Conservation (phyloP, 1,140 invertebrate genomes). For the Pseudoatta argentina region DNA sequence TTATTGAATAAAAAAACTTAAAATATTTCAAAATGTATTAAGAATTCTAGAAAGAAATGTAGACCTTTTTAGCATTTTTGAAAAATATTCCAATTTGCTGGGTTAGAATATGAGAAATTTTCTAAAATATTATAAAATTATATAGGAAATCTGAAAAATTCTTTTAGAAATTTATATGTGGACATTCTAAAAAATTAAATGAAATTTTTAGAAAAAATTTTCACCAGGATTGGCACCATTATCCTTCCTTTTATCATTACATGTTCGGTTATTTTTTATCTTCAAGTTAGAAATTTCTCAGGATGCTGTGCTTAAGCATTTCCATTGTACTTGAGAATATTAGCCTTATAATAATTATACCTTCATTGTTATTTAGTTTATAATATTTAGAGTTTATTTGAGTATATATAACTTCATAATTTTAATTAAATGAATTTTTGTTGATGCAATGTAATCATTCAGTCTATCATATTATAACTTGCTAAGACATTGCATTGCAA, state of each 20-base stretch:
- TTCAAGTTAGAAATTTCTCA: neutral
- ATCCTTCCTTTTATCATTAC: slow-evolving; percentile 15
- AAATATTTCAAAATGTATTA: too few species aligned
- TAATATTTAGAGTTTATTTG: slow-evolving; percentile 5
- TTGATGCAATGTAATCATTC: neutral
- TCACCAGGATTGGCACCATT: neutral
- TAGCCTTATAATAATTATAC: neutral
- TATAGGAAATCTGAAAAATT: too few species aligned
- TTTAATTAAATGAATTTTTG: neutral
- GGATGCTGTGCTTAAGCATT: neutral
- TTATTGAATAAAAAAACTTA: too few species aligned
- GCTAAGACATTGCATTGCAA: neutral
- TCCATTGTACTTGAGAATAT: slow-evolving; percentile 14
- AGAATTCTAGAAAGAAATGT: too few species aligned
- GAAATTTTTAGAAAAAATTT: too few species aligned
- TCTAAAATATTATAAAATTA: too few species aligned
- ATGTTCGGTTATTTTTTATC: neutral
- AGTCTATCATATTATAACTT: neutral
- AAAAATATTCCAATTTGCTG: too few species aligned
- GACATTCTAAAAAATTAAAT: too few species aligned
- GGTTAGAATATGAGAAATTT: too few species aligned
- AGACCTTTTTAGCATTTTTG: too few species aligned
- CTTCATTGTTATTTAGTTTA: slow-evolving; percentile 30
- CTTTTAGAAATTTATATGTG: too few species aligned
- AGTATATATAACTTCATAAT: neutral